Evolutionary conservation across 2,797 vertebrate species (phyloP), one percentile per base, ranked within the genome.

Genomic region (Myotis findleyi): DNA sequence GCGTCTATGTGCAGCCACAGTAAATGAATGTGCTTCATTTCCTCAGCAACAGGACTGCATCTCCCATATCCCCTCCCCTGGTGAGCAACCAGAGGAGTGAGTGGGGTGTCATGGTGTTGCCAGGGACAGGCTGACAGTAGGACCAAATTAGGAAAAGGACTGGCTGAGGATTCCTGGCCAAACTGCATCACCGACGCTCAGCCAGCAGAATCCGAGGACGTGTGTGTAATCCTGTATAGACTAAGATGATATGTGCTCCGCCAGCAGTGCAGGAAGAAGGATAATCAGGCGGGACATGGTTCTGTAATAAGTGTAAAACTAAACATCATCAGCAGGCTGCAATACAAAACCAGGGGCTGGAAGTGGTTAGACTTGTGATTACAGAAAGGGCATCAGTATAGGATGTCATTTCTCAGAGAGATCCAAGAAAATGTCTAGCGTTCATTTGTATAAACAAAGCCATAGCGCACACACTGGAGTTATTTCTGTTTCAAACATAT

Each of bases 331-430:
- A 88, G 33, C 83, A 80, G 87, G 33, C 73, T 86, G 94, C 94
- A 97, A 96, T 51, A 91, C 55, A 95, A 96, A 80, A 88, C 16
- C 3, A 72, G 89, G 93, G 96, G 86, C 94, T 98, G 97, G 94
- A 97, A 97, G 87, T 94, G 95, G 96, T 98, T 98, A 98, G 82
- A n/a, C 92, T 75, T 94, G 85, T 97, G 95, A 97, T 97, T 98
- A 97, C 44, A 93, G 94, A 97, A 97, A 97, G 91, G 91, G 83
- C 95, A 96, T 97, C 95, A 96, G 97, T 94, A 80, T 68, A 97
- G 89, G 95, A 95, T 96, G 96, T 96, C 91, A 93, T 96, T 98
- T 98, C 97, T 89, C n/a, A 23, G 86, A 87, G 72, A 95, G 88
- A 96, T 95, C 88, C 95, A 97, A 97, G 73, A 97, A 98, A 97